Percentiles rank a stretch among this genome's conserved stretches.
Conservation (phyloP, 2,113 vertebrate genomes). For the Pollachius pollachius region DNA sequence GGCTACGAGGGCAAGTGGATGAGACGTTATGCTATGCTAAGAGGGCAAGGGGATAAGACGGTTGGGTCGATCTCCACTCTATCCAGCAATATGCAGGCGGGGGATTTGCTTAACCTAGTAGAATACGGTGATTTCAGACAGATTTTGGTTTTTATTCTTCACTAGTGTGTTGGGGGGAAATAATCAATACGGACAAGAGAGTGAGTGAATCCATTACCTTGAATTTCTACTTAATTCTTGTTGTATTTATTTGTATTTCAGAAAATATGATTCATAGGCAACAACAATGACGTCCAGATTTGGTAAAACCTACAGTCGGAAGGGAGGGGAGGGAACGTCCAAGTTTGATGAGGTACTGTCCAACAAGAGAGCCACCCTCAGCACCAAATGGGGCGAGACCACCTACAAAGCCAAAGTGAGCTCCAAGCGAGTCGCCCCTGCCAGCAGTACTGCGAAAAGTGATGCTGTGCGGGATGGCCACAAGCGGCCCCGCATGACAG, state of each 20-base stretch:
- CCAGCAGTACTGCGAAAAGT: constrained; percentile 83
- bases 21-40: no score
- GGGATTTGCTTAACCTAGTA: no score
- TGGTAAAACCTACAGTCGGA: constrained; percentile 99
- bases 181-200: no score
- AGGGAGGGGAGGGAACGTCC: constrained; percentile 92
- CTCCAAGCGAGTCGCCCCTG: constrained; percentile 83
- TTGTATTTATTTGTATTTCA: constrained; percentile 43
- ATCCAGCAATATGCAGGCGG: no score
- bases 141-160: no score
- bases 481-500: constrained; percentile 81
- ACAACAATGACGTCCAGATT: constrained; percentile 99
- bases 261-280: constrained; percentile 98
- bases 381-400: constrained; percentile 98
- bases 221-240: neutral
- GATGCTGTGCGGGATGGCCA: constrained; percentile 75
- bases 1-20: no score
- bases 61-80: no score
- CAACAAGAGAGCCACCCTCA: constrained; percentile 94
- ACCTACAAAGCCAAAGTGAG: constrained; percentile 96
- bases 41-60: no score
- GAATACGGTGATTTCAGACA: no score
- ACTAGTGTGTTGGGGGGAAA: no score
- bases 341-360: constrained; percentile 98
- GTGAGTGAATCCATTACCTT: neutral